Base-by-base conservation (phyloP, 2,113 vertebrate species). In the Gymnorhina tibicen region DNA sequence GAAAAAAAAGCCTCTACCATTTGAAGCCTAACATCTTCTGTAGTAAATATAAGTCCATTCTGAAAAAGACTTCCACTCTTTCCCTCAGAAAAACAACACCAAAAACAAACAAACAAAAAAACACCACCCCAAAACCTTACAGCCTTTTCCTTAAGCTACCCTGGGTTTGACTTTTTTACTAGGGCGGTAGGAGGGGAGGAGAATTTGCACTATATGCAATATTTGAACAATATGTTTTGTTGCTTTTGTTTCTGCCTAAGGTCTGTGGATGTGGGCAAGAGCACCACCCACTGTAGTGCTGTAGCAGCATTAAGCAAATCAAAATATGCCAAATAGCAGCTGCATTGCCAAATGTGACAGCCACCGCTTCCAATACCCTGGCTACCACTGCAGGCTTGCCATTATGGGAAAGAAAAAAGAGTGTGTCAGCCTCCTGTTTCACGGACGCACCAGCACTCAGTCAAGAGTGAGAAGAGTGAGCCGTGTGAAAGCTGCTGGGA, bases 401-500 rank as follows among this genome's bases (percentile, higher is more conserved):
- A 22, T 27, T 35, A 3, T 0, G 2, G 56, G 56, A 47, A 70
- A 41, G 32, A 6, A 24, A 17, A 26, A 52, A 58, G 42, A 7
- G 24, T 5, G 46, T 21, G 16, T 7, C 17, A 47, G 20, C 66
- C 66, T 24, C 39, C 42, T 42, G 15, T 47, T 32, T 1, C 26
- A 6, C 13, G 47, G 55, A 5, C 30, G 3, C 33, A 13, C 7
- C 59, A 27, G 55, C n/a, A 1, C 37, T 13, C 41, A 7, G 39
- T 4, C 17, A 15, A 4, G 50, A 23, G 24, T 10, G 22, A 9
- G 4, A 47, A 22, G 35, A 26, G 15, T 1, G 42, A 58, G 9
- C 10, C 1, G 26, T 19, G 46, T 2, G 0, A 24, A 46, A 69
- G 50, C 39, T 41, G 39, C 41, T 74, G 0, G 2, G 49, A 6